Evolutionary conservation across 2,888 invertebrate genomes (phyloP).

Genomic region (Oxyteleia sp.): DNA sequence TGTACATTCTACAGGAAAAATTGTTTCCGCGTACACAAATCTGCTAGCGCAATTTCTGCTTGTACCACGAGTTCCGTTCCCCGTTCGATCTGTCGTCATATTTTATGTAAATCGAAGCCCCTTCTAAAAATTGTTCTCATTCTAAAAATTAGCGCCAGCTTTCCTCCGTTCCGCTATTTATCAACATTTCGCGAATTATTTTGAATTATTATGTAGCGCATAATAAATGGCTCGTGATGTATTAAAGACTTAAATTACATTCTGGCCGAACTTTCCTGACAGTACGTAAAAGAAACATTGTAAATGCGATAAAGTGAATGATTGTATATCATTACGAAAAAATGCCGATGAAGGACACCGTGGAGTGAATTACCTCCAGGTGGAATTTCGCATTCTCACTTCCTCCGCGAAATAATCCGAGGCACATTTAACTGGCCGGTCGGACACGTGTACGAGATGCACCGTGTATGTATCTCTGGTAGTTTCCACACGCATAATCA

Average conservation of each 20-base stretch:
- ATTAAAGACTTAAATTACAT: constrained; percentile 52
- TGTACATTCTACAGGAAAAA: too few relatives aligned
- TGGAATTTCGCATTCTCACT: constrained; percentile 62
- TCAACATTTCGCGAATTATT: constrained; percentile 27
- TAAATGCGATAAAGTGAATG: constrained; percentile 62
- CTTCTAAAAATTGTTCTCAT: background rate
- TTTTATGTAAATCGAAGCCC: constrained; percentile 11
- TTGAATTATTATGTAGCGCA: constrained; percentile 54
- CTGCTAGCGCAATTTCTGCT: too few relatives aligned
- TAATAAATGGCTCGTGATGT: constrained; percentile 50
- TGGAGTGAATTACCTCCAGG: constrained; percentile 64
- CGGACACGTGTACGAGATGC: constrained; percentile 64
- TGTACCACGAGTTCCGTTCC: too few relatives aligned
- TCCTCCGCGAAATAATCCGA: constrained; percentile 64
- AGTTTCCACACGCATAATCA: constrained; percentile 87
- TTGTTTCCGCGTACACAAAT: too few relatives aligned
- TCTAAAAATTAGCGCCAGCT: constrained; percentile 1
- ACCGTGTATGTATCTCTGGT: constrained; percentile 77
- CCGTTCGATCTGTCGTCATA: constrained; percentile 1
- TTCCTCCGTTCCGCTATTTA: constrained; percentile 20
- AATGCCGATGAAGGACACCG: constrained; percentile 51
- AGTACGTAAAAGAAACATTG: constrained; percentile 53
- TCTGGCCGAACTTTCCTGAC: constrained; percentile 22
- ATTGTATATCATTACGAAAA: constrained; percentile 64
- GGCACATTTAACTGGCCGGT: constrained; percentile 52